Conservation (phyloP, 2,888 invertebrate species). For the Hipparchia sbordonii region DNA sequence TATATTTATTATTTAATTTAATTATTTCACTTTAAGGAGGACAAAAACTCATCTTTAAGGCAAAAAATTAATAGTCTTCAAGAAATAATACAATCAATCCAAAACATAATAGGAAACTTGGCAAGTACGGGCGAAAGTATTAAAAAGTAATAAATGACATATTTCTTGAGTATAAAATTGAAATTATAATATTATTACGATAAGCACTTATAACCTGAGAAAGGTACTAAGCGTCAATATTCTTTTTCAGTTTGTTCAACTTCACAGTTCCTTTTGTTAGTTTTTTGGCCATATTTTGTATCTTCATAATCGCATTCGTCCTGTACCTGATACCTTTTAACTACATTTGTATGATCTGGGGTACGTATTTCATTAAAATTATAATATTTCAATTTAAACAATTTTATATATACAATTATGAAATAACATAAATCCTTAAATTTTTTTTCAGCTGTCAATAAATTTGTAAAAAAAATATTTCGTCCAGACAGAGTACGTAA, state of each 20-base stretch:
- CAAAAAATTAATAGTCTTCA: conserved; percentile 95
- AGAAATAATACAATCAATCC: conserved; percentile 96
- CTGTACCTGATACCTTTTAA: conserved; percentile 94
- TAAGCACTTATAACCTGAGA: too few species aligned
- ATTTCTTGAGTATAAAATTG: neutral
- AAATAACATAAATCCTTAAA: conserved; percentile 17
- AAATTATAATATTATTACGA: neutral
- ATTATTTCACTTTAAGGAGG: conserved; percentile 84
- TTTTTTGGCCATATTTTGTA: conserved; percentile 90
- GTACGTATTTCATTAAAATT: conserved; percentile 64
- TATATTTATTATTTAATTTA: neutral
- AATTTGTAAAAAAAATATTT: conserved; percentile 95
- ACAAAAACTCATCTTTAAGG: conserved; percentile 94
- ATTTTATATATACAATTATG: neutral
- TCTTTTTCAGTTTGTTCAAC: conserved; percentile 92
- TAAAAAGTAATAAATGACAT: conserved; percentile 88
- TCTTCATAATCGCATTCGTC: conserved; percentile 87
- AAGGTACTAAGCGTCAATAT: neutral
- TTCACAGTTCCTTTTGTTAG: conserved; percentile 97
- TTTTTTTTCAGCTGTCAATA: conserved; percentile 85
- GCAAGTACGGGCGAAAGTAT: conserved; percentile 95
- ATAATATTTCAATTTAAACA: neutral
- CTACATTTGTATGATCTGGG: conserved; percentile 95
- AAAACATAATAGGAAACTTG: conserved; percentile 95
- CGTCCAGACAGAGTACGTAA: conserved; percentile 96